Evolutionary conservation across 1,140 invertebrate genomes (phyloP).

Genomic region (Drosophila kikkawai): DNA sequence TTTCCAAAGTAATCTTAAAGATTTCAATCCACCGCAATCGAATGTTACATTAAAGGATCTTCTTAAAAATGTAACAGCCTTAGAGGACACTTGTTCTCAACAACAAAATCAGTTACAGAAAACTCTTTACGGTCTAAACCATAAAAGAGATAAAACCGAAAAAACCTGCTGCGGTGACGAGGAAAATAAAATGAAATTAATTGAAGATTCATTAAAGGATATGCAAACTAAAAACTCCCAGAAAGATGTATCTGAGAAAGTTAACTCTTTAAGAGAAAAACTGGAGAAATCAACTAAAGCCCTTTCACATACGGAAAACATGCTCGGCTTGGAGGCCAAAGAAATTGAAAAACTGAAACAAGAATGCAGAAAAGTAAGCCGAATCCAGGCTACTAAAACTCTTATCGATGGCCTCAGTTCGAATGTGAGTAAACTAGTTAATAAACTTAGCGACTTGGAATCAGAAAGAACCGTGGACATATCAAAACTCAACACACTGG

Average conservation of each 20-base stretch:
- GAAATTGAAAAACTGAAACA: not conserved
- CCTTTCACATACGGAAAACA: not conserved
- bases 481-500: not conserved
- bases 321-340: not conserved
- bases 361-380: not conserved
- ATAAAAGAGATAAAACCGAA: not conserved
- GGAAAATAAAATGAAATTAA: not conserved
- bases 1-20: slow-evolving; percentile 2
- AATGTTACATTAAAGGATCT: not conserved
- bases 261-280: not conserved
- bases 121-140: no score
- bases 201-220: not conserved
- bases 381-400: not conserved
- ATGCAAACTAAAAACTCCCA: not conserved
- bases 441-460: not conserved
- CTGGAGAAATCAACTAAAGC: not conserved
- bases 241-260: not conserved
- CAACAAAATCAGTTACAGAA: not conserved
- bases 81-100: not conserved
- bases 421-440: slow-evolving; percentile 8
- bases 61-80: not conserved
- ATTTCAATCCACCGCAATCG: not conserved
- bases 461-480: not conserved
- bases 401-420: not conserved
- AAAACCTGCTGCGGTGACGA: not conserved